Evolutionary conservation across 2,113 vertebrate species (phyloP), one percentile per base, ranked within the genome.

Genomic region (Sylvia atricapilla): DNA sequence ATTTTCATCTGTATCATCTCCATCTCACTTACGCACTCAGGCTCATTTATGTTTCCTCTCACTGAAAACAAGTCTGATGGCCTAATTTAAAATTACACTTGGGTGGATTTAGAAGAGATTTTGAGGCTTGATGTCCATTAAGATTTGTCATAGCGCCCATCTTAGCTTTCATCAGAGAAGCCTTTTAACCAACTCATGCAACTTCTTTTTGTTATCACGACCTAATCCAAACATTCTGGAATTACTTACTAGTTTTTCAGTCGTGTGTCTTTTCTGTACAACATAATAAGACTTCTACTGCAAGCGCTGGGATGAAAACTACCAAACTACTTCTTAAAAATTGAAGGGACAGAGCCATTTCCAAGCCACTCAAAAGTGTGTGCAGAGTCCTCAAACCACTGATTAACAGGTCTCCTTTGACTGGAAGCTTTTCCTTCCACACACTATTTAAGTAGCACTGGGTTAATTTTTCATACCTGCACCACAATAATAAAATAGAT

Each of bases 41-140:
- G n/a, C 31, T 95, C 81, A 89, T 77, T 96, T 94, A 78, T 62
- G 77, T 89, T 78, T 94, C 74, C 74, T 79, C 78, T 78, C 66
- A 52, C 58, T 82, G 39, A 69, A 83, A 90, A 72, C 53, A 93
- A 83, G 25, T 27, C 43, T 50, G 78, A 85, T 47, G 67, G 47
- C 15, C 74, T 93, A 76, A 93, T 69, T 96, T 72, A 76, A 84
- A 94, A 94, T 63, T 66, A 91, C 23, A 77, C 60, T 91, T 70
- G 16, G n/a, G 15, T 9, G 1, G 84, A 89, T 83, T 85, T 43
- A 93, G 70, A 91, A 89, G 88, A 84, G 41, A 87, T 83, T 91
- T 75, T 77, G 53, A 93, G n/a, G 74, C 28, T 84, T 66, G 49
- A 56, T 4, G 2, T 67, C 49, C 89, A 78, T 92, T 79, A 89